A percentile compares a stretch with the other conserved stretches of the same genome.
Conservation (phyloP, 2,888 invertebrate species). For the Coenonympha arcania region DNA sequence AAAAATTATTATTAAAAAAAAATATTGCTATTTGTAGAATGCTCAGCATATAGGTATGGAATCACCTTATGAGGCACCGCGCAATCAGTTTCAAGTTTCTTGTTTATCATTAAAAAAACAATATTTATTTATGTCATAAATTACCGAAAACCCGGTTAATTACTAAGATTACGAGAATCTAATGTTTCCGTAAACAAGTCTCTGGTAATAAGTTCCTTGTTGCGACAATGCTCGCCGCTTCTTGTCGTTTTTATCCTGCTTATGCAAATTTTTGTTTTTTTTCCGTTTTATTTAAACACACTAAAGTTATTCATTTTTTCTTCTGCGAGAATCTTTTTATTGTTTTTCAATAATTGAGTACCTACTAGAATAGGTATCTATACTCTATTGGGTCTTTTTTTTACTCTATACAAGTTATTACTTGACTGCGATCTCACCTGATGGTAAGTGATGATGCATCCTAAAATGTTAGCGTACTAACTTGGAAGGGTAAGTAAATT, state of each 20-base stretch:
- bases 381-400: too few relatives aligned
- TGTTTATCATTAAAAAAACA: not conserved
- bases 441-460: too few relatives aligned
- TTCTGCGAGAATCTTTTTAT: not conserved
- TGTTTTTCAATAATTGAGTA: conserved; percentile 3
- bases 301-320: too few relatives aligned
- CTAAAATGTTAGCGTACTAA: too few relatives aligned
- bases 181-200: conserved; percentile 23
- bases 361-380: too few relatives aligned
- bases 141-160: conserved; percentile 5
- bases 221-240: conserved; percentile 2
- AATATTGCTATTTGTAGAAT: too few relatives aligned
- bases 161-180: not conserved
- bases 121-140: not conserved
- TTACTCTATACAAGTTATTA: too few relatives aligned
- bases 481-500: too few relatives aligned
- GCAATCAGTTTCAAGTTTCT: not conserved
- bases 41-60: too few relatives aligned
- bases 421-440: too few relatives aligned
- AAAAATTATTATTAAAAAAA: too few relatives aligned
- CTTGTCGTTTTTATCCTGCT: not conserved
- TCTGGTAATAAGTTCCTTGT: conserved; percentile 12
- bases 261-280: not conserved
- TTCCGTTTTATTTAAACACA: conserved; percentile 3
- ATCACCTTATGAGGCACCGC: not conserved